Evolutionary conservation across 2,797 vertebrate species (phyloP).

Genomic region (Rhynchotus rufescens): DNA sequence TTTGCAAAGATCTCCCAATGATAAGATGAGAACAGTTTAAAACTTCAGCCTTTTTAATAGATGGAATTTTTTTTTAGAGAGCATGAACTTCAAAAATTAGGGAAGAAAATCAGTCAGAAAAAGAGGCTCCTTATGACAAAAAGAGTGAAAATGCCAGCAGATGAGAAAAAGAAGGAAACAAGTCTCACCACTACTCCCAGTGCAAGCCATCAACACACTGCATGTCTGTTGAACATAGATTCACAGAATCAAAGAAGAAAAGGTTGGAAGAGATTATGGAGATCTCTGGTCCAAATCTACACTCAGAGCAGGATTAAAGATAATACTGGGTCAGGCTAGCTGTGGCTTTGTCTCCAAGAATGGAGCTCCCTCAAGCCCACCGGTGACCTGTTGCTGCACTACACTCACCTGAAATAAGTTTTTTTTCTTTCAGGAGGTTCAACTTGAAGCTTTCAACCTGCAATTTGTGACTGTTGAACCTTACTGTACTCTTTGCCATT

Average conservation of each 20-base stretch:
- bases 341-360: background rate
- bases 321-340: background rate
- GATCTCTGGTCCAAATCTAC: background rate
- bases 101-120: background rate
- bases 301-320: background rate
- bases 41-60: background rate
- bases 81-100: background rate
- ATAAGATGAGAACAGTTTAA: background rate
- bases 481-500: background rate
- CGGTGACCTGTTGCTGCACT: background rate
- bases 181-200: background rate
- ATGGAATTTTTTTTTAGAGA: background rate
- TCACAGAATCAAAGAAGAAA: background rate
- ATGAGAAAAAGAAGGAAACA: background rate
- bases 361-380: background rate
- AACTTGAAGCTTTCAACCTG: background rate
- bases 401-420: background rate
- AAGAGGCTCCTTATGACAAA: background rate
- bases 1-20: background rate
- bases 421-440: accelerated
- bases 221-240: background rate
- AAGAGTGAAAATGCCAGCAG: background rate
- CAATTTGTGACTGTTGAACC: accelerated
- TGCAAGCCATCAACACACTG: background rate
- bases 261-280: background rate